Base-by-base conservation (phyloP, 2,113 vertebrate species). In the Sula dactylatra region DNA sequence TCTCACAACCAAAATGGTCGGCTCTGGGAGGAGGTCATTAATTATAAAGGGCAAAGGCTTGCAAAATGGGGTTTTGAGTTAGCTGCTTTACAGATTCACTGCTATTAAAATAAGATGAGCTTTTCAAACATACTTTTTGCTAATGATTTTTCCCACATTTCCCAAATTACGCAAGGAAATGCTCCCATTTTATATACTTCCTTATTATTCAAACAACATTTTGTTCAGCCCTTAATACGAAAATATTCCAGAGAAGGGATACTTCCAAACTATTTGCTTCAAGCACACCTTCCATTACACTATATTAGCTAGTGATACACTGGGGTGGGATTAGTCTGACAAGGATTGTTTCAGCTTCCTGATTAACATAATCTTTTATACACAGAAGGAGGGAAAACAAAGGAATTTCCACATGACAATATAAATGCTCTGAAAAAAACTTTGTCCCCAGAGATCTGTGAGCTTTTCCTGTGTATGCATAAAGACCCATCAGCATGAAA, bases 311-410 rank as follows among this genome's bases (percentile, higher is more conserved):
- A 87, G 40, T 55, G 81, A 89, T 87, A 89, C 70, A 90, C 82
- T 79, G 54, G 42, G 55, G 84, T 90, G 84, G 74, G 91, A 93
- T 94, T 95, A 94, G 65, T 70, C 49, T 92, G 83, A 84, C 72
- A 93, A 83, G 18, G 62, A 86, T 24, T 93, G 64, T 55, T 89
- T 95, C 49, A 67, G 72, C 44, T 90, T 71, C 69, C 82, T 78
- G 44, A 93, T 91, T 95, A 93, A 78, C 84, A 84, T 79, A 90
- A 90, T 86, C 66, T 90, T 96, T 91, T 88, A 67, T 38, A 89
- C 32, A 81, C n/a, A 94, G 77, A 66, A 90, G 59, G 65, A 92
- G n/a, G 36, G 40, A 90, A 93, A 97, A 86, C 40, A 93, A 91
- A 87, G 89, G 66, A 90, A 93, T 95, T 94, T 96, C 69, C 86